Percentiles rank a stretch among this genome's conserved stretches.
phyloP scores from a whole-genome alignment of 2,797 vertebrate species.

The Iguana delicatissima region DNA sequence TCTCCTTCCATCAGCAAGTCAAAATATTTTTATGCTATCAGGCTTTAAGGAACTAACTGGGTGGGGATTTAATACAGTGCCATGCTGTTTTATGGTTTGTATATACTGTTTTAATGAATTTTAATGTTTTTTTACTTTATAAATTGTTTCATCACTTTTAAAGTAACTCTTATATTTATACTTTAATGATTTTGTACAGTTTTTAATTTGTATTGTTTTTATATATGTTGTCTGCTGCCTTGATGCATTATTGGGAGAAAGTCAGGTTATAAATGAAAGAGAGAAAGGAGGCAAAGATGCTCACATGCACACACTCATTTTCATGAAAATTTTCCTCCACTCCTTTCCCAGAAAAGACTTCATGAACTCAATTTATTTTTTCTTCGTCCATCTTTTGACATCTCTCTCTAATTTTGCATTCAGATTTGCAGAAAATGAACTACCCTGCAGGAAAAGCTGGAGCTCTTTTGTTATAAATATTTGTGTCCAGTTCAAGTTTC shows the following conservation, averaged over 20 bases:
- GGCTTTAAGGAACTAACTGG: no score
- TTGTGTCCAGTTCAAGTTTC: background rate
- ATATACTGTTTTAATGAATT: no score
- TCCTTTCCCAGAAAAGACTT: background rate
- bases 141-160: no score
- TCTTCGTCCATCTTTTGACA: background rate
- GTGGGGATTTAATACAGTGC: no score
- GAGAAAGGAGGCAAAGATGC: background rate
- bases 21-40: no score
- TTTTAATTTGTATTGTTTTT: no score
- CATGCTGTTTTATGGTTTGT: no score
- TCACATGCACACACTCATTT: background rate
- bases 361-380: background rate
- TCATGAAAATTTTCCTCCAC: background rate
- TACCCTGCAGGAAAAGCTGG: background rate
- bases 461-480: background rate
- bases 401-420: background rate
- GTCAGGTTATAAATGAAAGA: background rate
- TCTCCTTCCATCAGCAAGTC: no score
- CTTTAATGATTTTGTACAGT: no score
- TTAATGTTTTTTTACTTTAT: no score
- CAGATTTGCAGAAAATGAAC: background rate
- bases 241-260: background rate
- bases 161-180: no score
- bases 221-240: no score